These are phyloP conservation scores for Psilanteris sp. DNA, from an alignment of 1,140 invertebrate genomes.

Conservation along the genomic window DNA sequence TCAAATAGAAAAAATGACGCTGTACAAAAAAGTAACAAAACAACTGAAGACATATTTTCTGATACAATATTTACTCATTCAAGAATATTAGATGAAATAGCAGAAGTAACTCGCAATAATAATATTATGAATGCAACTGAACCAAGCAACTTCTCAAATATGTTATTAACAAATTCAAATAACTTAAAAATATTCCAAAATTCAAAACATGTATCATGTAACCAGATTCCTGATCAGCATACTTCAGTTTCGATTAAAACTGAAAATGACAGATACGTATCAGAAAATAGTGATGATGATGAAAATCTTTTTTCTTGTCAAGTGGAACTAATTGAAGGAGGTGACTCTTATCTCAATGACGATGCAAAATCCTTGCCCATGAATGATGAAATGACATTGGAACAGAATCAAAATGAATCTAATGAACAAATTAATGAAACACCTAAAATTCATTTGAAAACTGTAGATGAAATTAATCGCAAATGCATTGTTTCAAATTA, in stretches of 20 bases:
- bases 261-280: conserved; percentile 23
- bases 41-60: neutral
- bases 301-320: conserved; percentile 43
- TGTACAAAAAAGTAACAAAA: neutral
- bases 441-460: conserved; percentile 52
- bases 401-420: neutral
- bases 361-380: neutral
- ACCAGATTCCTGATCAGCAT: neutral
- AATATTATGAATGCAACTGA: conserved; percentile 26
- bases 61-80: neutral
- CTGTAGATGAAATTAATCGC: conserved; percentile 48
- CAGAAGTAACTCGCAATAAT: conserved; percentile 29
- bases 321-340: conserved; percentile 27
- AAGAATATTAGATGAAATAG: conserved; percentile 25
- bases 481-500: conserved; percentile 43
- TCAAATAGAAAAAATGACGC: neutral
- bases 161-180: neutral
- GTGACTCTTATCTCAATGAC: neutral
- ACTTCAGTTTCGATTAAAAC: conserved; percentile 10
- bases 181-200: conserved; percentile 13
- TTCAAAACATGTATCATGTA: neutral
- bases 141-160: neutral
- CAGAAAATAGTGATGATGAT: conserved; percentile 16
- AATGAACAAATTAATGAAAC: neutral
- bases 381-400: neutral